Conservation (phyloP, 2,888 invertebrate species). For the Ornithoptera alexandrae region DNA sequence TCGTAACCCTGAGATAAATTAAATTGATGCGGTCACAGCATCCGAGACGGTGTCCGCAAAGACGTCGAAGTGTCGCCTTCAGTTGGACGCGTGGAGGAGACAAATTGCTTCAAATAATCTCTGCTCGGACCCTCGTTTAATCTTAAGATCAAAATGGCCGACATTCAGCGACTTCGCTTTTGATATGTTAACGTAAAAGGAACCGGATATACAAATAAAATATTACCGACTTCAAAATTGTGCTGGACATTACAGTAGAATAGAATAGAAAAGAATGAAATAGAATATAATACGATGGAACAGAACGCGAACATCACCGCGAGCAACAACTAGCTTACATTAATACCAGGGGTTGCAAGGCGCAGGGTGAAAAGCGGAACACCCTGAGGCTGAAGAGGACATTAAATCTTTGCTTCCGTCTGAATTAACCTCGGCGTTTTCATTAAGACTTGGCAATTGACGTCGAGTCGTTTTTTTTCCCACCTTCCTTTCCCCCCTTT, state of each 20-base stretch:
- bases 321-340: not conserved
- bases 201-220: conserved; percentile 7
- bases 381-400: conserved; percentile 5
- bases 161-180: conserved; percentile 4
- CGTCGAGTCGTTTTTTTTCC: conserved; percentile 3
- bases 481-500: not conserved
- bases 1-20: conserved; percentile 3
- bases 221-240: not conserved
- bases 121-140: conserved; percentile 22
- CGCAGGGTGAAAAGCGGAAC: not conserved
- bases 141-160: conserved; percentile 25
- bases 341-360: not conserved
- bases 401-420: conserved; percentile 25
- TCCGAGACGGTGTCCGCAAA: conserved; percentile 8
- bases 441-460: conserved; percentile 21
- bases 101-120: conserved; percentile 24
- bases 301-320: no score
- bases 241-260: no score
- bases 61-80: conserved; percentile 23
- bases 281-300: no score
- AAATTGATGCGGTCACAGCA: conserved; percentile 11
- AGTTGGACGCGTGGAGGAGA: conserved; percentile 9
- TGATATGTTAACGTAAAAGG: conserved; percentile 10
- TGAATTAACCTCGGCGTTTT: conserved; percentile 25
- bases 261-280: not conserved